Conservation (phyloP, 2,888 invertebrate species). For the Eudasyphora cyanicolor region DNA sequence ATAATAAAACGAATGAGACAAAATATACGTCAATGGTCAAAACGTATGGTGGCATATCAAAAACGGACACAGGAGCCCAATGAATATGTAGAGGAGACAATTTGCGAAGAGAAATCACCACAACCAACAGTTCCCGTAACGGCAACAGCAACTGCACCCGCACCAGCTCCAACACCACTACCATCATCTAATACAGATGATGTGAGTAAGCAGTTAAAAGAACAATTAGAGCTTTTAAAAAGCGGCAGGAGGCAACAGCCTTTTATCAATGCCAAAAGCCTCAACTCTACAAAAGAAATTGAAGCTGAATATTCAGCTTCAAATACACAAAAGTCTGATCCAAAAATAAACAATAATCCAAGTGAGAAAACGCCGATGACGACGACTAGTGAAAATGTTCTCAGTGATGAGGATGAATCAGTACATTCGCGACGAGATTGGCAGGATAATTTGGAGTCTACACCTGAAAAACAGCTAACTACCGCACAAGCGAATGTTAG, state of each 20-base stretch:
- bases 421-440: conserved; percentile 41
- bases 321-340: conserved; percentile 47
- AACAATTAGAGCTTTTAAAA: conserved; percentile 76
- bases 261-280: conserved; percentile 67
- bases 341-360: conserved; percentile 27
- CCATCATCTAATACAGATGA: conserved; percentile 69
- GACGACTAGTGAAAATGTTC: neutral
- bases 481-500: conserved; percentile 49
- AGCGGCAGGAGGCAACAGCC: conserved; percentile 72
- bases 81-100: conserved; percentile 70
- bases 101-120: conserved; percentile 53
- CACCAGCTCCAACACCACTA: neutral
- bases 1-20: conserved; percentile 70
- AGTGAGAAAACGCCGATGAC: neutral
- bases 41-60: conserved; percentile 69
- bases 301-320: neutral
- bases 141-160: neutral
- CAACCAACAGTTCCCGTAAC: no score
- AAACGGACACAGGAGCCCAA: conserved; percentile 68
- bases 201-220: conserved; percentile 75
- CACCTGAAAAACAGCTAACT: conserved; percentile 65
- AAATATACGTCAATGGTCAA: conserved; percentile 74
- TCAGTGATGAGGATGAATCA: neutral
- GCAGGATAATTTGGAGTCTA: conserved; percentile 64
- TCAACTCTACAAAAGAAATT: neutral